A percentile compares a stretch with the other conserved stretches of the same genome.
Evolutionary conservation across 1,140 invertebrate genomes (phyloP).

Genomic region (Chelonus insularis): DNA sequence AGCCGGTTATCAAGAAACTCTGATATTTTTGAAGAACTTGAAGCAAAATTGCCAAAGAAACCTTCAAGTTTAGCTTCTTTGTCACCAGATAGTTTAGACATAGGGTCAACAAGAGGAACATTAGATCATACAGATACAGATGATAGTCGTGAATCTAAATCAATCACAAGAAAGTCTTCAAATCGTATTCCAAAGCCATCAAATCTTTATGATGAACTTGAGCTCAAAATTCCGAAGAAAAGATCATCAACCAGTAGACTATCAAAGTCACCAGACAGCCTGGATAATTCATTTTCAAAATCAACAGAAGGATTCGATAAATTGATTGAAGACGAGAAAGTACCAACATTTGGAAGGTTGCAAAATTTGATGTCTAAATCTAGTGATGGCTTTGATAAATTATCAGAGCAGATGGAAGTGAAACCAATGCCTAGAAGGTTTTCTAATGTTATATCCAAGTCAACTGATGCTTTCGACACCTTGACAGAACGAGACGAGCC

Average conservation of each 20-base stretch:
- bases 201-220: slow-evolving; percentile 44
- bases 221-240: slow-evolving; percentile 37
- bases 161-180: slow-evolving; percentile 34
- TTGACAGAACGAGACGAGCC: slow-evolving; percentile 36
- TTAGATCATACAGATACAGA: slow-evolving; percentile 27
- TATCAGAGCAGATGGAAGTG: slow-evolving; percentile 46
- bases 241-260: slow-evolving; percentile 41
- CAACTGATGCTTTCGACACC: slow-evolving; percentile 48
- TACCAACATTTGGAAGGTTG: slow-evolving; percentile 38
- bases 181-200: slow-evolving; percentile 41
- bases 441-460: slow-evolving; percentile 45
- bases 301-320: slow-evolving; percentile 50
- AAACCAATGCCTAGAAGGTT: slow-evolving; percentile 20
- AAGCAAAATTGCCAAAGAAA: slow-evolving; percentile 40
- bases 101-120: slow-evolving; percentile 30
- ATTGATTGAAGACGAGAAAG: slow-evolving; percentile 35
- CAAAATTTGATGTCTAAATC: slow-evolving; percentile 44
- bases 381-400: slow-evolving; percentile 48
- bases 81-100: slow-evolving; percentile 53
- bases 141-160: slow-evolving; percentile 27
- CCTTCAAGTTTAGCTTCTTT: slow-evolving; percentile 42
- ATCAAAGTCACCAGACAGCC: slow-evolving; percentile 51
- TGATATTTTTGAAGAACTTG: slow-evolving; percentile 52
- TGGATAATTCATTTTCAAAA: slow-evolving; percentile 51
- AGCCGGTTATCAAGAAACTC: slow-evolving; percentile 48